Evolutionary conservation across 2,888 invertebrate species (phyloP), one percentile per base, ranked within the genome.

Genomic region (Leucophora obtusa): DNA sequence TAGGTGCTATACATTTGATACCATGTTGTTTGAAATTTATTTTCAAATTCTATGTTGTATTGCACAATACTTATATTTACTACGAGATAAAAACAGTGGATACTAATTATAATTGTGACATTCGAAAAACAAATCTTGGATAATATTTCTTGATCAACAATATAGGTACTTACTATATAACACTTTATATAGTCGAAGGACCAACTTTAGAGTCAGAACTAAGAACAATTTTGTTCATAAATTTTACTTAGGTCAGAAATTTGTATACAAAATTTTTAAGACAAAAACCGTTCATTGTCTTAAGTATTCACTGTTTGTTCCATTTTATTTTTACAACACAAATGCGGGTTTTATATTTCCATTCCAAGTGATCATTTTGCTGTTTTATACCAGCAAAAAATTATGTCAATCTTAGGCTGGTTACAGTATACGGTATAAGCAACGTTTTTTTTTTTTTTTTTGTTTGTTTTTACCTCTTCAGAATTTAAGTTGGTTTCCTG

Each of bases 401-500:
- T 59, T 63, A 11, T 65, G 70, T 58, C 65, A 77, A 53, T 50
- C 59, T 53, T 18, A 8, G n/a, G 24, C 15, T 51, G 50, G 60
- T 53, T 24, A 56, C 38, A 17, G 54, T 54, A 47, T n/a, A n/a
- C n/a, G 43, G 43, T 56, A n/a, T 18, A 8, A n/a, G n/a, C 1
- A 47, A n/a, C n/a, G 43, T 47, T 17, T 66, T 7, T 47, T 1
- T 65, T 51, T 18, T 50, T 24, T 9, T 47, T 47, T 53, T 70
- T n/a, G n/a, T n/a, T n/a, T n/a, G n/a, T n/a, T n/a, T 68, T 56
- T 24, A 59, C 14, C 50, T 66, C 9, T 66, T 28, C 24, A 78
- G 77, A 78, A 78, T 62, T 60, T 47, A 24, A 72, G 47, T 56
- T 72, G 72, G n/a, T 78, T 78, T 78, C 77, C 72, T 78, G 60